These are phyloP conservation scores for Pholis gunnellus DNA, from an alignment of 2,113 vertebrate genomes.

Conservation along the genomic window DNA sequence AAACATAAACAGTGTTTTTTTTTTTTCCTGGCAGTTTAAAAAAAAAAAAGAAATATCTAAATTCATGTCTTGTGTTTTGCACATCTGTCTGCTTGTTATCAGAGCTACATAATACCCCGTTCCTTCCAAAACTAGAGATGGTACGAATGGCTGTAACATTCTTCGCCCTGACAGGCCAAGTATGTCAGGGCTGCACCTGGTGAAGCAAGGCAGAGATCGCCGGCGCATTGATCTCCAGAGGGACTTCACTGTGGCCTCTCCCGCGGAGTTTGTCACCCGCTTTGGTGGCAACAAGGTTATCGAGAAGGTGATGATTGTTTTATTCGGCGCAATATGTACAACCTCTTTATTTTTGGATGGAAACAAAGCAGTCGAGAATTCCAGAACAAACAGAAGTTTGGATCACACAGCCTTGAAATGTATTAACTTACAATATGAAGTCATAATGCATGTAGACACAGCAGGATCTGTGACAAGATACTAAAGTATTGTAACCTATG, in stretches of 20 bases:
- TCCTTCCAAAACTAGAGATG: background rate
- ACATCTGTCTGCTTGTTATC: background rate
- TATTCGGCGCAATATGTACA: background rate
- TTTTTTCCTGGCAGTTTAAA: background rate
- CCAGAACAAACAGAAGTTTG: background rate
- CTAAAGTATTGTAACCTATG: background rate
- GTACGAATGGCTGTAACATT: background rate
- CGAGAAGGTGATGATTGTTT: slow-evolving; percentile 88
- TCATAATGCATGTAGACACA: background rate
- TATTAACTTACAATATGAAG: background rate
- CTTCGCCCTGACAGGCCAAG: slow-evolving; percentile 87
- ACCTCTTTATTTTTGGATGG: background rate
- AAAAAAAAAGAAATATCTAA: background rate
- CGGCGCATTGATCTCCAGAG: slow-evolving; percentile 94
- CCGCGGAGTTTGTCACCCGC: slow-evolving; percentile 97
- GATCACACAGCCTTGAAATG: background rate
- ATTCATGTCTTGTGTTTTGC: background rate
- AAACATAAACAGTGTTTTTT: background rate
- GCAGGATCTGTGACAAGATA: background rate
- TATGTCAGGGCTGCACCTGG: slow-evolving; percentile 97
- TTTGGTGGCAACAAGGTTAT: slow-evolving; percentile 99
- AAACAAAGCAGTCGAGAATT: background rate
- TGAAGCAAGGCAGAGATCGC: slow-evolving; percentile 95
- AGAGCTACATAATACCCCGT: background rate
- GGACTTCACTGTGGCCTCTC: slow-evolving; percentile 98